Evolutionary conservation across 2,888 invertebrate genomes (phyloP).

Genomic region (Linnaemya tessellans): DNA sequence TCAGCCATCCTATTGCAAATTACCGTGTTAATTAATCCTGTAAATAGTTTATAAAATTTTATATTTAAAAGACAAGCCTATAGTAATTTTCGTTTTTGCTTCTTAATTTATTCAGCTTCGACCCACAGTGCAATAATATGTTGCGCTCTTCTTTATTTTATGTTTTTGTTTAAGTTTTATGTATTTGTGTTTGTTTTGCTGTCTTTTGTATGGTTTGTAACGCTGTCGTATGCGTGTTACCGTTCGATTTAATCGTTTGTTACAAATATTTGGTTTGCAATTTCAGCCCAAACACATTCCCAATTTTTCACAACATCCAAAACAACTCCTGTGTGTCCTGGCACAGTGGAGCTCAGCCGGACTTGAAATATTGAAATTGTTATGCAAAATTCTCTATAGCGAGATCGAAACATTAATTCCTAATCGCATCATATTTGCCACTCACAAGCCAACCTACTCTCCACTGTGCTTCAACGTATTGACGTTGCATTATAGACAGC

Average conservation of each 20-base stretch:
- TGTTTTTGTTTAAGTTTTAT: slow-evolving; percentile 7
- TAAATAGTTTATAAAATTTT: too few relatives aligned
- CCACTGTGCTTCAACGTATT: slow-evolving; percentile 13
- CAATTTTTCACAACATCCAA: not conserved
- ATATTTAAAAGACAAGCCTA: too few relatives aligned
- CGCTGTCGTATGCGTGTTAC: slow-evolving; percentile 46
- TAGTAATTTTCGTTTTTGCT: not conserved
- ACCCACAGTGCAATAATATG: not conserved
- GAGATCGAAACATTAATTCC: too few relatives aligned
- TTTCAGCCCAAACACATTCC: not conserved
- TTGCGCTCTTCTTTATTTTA: not conserved
- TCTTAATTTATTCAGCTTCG: not conserved
- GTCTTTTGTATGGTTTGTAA: not conserved
- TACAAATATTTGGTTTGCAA: slow-evolving; percentile 45
- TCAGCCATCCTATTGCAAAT: too few relatives aligned
- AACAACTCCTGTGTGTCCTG: not conserved
- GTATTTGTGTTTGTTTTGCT: slow-evolving; percentile 1
- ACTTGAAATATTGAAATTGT: too few relatives aligned
- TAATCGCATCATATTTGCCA: too few relatives aligned
- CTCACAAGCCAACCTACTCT: too few relatives aligned
- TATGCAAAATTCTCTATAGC: too few relatives aligned
- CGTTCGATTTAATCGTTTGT: slow-evolving; percentile 65
- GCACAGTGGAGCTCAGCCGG: not conserved
- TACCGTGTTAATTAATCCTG: too few relatives aligned
- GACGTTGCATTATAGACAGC: slow-evolving; percentile 22